These are phyloP conservation scores for Meganola albula DNA, from an alignment of 2,888 invertebrate species.

Conservation along the genomic window DNA sequence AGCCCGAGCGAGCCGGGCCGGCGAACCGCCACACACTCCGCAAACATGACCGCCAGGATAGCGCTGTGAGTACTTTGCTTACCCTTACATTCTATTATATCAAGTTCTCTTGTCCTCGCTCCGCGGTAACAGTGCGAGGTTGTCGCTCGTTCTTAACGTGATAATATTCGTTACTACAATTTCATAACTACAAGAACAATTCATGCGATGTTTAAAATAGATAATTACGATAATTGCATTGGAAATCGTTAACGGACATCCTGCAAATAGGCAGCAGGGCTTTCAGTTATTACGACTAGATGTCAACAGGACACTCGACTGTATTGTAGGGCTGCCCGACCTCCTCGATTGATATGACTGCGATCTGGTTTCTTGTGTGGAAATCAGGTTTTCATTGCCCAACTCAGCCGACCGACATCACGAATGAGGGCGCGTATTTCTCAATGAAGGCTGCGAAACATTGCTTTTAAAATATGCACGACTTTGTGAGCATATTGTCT, in stretches of 20 bases:
- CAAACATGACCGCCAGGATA: conserved; percentile 61
- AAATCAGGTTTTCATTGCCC: conserved; percentile 71
- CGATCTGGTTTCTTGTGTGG: conserved; percentile 62
- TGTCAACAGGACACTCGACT: too few relatives aligned
- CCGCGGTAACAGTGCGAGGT: too few relatives aligned
- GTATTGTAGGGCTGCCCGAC: too few relatives aligned
- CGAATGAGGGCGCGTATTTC: conserved; percentile 73
- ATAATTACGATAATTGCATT: too few relatives aligned
- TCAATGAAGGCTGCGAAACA: conserved; percentile 72
- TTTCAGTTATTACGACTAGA: conserved; percentile 22
- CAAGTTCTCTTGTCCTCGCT: too few relatives aligned
- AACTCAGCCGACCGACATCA: conserved; percentile 64
- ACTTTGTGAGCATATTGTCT: conserved; percentile 57
- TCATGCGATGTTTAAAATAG: too few relatives aligned
- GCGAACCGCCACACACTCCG: conserved; percentile 34
- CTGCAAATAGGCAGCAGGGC: too few relatives aligned
- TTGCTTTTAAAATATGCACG: conserved; percentile 73
- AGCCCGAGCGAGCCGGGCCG: conserved; percentile 55
- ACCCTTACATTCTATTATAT: too few relatives aligned
- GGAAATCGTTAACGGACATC: too few relatives aligned
- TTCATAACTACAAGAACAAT: too few relatives aligned
- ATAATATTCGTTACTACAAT: conserved; percentile 28
- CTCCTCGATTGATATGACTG: conserved; percentile 37
- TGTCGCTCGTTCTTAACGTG: conserved; percentile 13
- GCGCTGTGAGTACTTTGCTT: conserved; percentile 54